Evolutionary conservation across 2,888 invertebrate genomes (phyloP).

Genomic region (Agonum fuliginosum): DNA sequence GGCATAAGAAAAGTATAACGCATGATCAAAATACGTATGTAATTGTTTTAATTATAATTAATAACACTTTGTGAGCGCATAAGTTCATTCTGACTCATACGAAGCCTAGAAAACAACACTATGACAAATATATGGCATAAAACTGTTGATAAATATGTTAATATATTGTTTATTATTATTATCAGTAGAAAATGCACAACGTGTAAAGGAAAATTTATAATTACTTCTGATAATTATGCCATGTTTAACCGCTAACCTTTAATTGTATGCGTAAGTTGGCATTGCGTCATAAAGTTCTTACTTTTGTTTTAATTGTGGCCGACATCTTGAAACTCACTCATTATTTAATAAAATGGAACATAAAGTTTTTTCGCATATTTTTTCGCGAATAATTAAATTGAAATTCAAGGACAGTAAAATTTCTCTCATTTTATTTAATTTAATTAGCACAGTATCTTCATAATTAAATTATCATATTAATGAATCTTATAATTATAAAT

Average conservation of each 20-base stretch:
- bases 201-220: slow-evolving; percentile 7
- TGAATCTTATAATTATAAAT: neutral
- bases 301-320: slow-evolving; percentile 7
- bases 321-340: neutral
- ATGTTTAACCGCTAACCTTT: neutral
- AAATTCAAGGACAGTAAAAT: slow-evolving; percentile 4
- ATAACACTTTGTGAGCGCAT: slow-evolving; percentile 32
- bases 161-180: slow-evolving; percentile 10
- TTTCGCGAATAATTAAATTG: neutral
- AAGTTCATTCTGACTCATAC: neutral
- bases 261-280: slow-evolving; percentile 4
- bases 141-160: neutral
- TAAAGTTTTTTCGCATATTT: neutral
- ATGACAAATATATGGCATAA: slow-evolving; percentile 12
- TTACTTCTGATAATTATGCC: neutral
- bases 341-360: slow-evolving; percentile 6
- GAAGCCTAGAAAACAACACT: neutral
- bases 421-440: neutral
- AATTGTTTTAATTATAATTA: slow-evolving; percentile 58
- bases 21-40: slow-evolving; percentile 22
- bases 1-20: slow-evolving; percentile 17
- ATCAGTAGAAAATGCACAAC: slow-evolving; percentile 6
- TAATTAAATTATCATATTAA: neutral
- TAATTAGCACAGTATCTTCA: neutral
- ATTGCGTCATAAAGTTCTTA: slow-evolving; percentile 10